These are phyloP conservation scores for Tylochromis polylepis DNA, from an alignment of 2,113 vertebrate genomes.

Conservation along the genomic window DNA sequence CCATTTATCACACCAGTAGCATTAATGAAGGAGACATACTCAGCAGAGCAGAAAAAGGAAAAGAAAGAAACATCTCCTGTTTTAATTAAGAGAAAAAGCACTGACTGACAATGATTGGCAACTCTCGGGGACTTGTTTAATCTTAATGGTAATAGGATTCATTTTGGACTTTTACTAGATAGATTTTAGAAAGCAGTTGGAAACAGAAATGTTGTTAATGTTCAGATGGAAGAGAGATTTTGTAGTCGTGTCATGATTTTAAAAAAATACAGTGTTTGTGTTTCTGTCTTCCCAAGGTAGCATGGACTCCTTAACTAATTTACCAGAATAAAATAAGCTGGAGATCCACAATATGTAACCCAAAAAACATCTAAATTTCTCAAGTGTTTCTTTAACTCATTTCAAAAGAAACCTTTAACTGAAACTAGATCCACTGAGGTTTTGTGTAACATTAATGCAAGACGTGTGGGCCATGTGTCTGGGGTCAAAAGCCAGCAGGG, in stretches of 20 bases:
- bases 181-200: neutral
- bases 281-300: neutral
- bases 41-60: neutral
- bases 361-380: neutral
- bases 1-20: conserved; percentile 43
- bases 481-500: neutral
- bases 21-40: conserved; percentile 24
- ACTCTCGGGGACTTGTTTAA: neutral
- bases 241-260: neutral
- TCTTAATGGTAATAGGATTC: conserved; percentile 17
- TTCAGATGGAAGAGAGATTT: neutral
- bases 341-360: neutral
- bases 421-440: neutral
- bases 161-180: neutral
- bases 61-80: conserved; percentile 18
- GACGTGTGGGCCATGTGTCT: conserved; percentile 13
- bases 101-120: conserved; percentile 20
- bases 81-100: conserved; percentile 34
- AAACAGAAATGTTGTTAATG: neutral
- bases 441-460: neutral
- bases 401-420: neutral
- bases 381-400: neutral
- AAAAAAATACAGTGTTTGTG: neutral
- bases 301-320: neutral
- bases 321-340: neutral